Conservation (phyloP, 2,888 invertebrate species). For the Synergus laeviventris region DNA sequence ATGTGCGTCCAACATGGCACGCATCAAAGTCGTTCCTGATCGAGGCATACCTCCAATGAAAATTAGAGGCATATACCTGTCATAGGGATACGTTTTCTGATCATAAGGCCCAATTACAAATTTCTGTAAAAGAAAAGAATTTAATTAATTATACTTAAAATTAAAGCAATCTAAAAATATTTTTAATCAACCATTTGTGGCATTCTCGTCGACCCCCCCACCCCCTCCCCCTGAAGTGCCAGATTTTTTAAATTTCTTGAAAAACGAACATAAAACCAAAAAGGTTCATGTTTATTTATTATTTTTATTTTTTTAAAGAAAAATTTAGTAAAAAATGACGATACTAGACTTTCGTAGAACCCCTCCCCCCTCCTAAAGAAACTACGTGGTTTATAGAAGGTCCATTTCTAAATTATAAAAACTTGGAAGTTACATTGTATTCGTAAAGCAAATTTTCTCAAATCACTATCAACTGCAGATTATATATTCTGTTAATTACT, state of each 20-base stretch:
- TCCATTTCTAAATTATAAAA: not conserved
- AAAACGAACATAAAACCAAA: too few species aligned
- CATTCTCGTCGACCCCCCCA: too few species aligned
- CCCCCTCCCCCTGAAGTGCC: too few species aligned
- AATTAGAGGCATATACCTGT: constrained; percentile 93
- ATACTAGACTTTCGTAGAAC: too few species aligned
- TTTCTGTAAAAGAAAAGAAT: constrained; percentile 77
- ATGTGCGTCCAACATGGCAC: constrained; percentile 99
- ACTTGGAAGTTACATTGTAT: not conserved
- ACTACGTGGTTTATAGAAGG: too few species aligned
- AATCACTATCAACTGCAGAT: not conserved
- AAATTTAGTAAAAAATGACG: too few species aligned
- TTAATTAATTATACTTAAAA: not conserved
- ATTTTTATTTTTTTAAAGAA: too few species aligned
- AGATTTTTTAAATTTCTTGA: too few species aligned
- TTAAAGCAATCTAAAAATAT: not conserved
- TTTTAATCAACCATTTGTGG: not conserved
- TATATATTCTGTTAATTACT: constrained; percentile 23
- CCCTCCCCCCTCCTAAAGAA: too few species aligned
- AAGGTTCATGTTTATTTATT: too few species aligned
- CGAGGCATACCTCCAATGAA: constrained; percentile 99
- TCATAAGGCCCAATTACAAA: constrained; percentile 80
- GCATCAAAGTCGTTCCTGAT: constrained; percentile 97
- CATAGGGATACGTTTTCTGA: constrained; percentile 84
- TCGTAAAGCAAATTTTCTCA: constrained; percentile 1